Evolutionary conservation across 2,888 invertebrate species (phyloP).

Genomic region (Julus scandinavius): DNA sequence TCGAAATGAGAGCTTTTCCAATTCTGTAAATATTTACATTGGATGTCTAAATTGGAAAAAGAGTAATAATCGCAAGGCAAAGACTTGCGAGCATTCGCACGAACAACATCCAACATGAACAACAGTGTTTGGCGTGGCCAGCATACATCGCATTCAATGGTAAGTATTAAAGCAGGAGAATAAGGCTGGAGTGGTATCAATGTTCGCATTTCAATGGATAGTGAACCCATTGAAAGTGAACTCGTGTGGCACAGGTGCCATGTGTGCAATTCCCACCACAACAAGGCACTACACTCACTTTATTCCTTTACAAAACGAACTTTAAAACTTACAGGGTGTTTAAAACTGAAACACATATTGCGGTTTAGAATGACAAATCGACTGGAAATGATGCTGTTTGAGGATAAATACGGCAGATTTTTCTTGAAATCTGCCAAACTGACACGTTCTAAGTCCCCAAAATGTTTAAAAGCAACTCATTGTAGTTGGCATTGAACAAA

Average conservation of each 20-base stretch:
- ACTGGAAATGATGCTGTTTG: too few species aligned
- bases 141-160: constrained; percentile 4
- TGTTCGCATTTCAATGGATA: constrained; percentile 4
- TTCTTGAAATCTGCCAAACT: too few species aligned
- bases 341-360: background rate
- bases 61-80: constrained; percentile 18
- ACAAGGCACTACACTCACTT: background rate
- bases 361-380: too few species aligned
- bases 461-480: too few species aligned
- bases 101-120: constrained; percentile 7
- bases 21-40: constrained; percentile 24
- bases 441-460: too few species aligned
- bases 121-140: constrained; percentile 2
- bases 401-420: too few species aligned
- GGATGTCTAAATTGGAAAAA: constrained; percentile 19
- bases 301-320: background rate
- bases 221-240: constrained; percentile 12
- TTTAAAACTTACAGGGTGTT: background rate
- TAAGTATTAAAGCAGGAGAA: background rate
- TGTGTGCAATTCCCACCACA: constrained; percentile 27
- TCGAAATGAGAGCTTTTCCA: constrained; percentile 25
- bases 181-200: background rate
- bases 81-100: background rate
- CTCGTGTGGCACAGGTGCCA: constrained; percentile 14
- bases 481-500: too few species aligned